phyloP scores from a whole-genome alignment of 2,888 invertebrate species.

The Hypena proboscidalis region DNA sequence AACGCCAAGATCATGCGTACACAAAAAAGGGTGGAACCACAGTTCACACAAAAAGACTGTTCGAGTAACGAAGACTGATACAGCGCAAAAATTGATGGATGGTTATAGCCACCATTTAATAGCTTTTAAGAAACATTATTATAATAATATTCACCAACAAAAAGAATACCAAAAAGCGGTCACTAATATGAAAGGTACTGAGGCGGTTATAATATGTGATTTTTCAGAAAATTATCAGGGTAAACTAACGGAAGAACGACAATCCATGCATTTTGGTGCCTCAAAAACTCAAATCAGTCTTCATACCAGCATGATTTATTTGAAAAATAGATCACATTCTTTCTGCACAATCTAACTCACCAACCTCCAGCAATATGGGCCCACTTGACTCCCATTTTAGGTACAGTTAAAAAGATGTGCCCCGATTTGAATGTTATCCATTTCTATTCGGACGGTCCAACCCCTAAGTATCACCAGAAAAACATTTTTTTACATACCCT shows the following conservation, averaged over 20 bases:
- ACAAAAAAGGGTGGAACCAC: slow-evolving; percentile 21
- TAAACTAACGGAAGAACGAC: slow-evolving; percentile 34
- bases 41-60: slow-evolving; percentile 6
- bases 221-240: slow-evolving; percentile 38
- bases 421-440: slow-evolving; percentile 29
- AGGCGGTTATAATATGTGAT: slow-evolving; percentile 31
- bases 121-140: slow-evolving; percentile 33
- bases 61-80: slow-evolving; percentile 21
- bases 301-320: slow-evolving; percentile 35
- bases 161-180: slow-evolving; percentile 27
- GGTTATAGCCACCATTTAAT: slow-evolving; percentile 14
- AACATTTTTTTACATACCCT: neutral
- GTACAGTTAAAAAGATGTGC: slow-evolving; percentile 17
- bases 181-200: slow-evolving; percentile 18
- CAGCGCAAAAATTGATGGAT: slow-evolving; percentile 13
- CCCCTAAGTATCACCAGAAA: slow-evolving; percentile 15
- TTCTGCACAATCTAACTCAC: slow-evolving; percentile 35
- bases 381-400: slow-evolving; percentile 25
- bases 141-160: slow-evolving; percentile 30
- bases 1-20: slow-evolving; percentile 25
- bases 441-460: slow-evolving; percentile 43
- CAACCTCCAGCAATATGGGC: slow-evolving; percentile 24
- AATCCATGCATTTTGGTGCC: slow-evolving; percentile 40
- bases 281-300: slow-evolving; percentile 33
- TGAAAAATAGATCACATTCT: slow-evolving; percentile 22